Base-by-base conservation (phyloP, 2,888 invertebrate species). In the Euplagia quadripunctaria region DNA sequence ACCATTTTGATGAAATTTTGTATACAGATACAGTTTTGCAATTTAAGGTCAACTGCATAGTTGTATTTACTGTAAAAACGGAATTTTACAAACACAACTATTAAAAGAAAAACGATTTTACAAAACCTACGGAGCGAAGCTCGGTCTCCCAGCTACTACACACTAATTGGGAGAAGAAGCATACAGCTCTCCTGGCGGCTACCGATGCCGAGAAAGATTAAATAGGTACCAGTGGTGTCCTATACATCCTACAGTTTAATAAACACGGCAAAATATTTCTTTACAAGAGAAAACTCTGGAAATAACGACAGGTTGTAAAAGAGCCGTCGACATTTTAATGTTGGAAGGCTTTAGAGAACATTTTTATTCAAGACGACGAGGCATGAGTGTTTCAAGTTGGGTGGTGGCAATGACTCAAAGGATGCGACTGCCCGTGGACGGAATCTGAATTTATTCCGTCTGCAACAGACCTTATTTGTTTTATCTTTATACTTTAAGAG, bases 361-460 rank as follows among this genome's bases (percentile, higher is more conserved):
- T 85, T 82, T 84, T 79, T 79, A 85, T 85, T 84, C 83, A 78
- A 77, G 69, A 79, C 84, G 65, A 64, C 76, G 73, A 73, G 73
- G 70, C 76, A 67, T 72, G 79, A 83, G 82, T 81, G 84, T 80
- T 82, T 83, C 72, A 68, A 79, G 79, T 78, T 77, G 67, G 76
- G 76, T 83, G 79, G 20, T 63, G 71, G 20, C 72, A 72, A 74
- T 83, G 83, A 83, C 78, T 81, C 80, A 82, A 81, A 86, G 85
- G 85, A 86, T 86, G 81, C 80, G 77, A 51, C 78, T 70, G 67
- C 64, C 75, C 81, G 84, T 79, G 81, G 68, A 65, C 67, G 9
- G 86, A 86, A 82, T 86, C 78, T 73, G 74, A 85, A 83, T 83
- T 76, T 75, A 74, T 75, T 80, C 65, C 72, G 80, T 78, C 78